Conservation (phyloP, 2,888 invertebrate genomes). For the Therioaphis trifolii region DNA sequence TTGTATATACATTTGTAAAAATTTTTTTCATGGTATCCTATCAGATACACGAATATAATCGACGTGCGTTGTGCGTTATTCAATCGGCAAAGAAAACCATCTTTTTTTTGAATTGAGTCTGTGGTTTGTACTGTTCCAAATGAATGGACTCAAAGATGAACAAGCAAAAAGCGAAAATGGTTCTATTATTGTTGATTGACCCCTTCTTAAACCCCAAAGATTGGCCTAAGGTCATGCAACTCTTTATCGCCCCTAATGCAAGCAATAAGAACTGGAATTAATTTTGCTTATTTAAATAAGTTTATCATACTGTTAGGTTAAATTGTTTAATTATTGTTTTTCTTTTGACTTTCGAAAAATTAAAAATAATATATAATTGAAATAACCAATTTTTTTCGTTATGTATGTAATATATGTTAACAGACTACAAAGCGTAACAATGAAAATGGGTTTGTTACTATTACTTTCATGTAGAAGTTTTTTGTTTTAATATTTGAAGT, state of each 20-base stretch:
- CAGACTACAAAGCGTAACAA: conserved; percentile 59
- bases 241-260: conserved; percentile 26
- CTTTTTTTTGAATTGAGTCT: conserved; percentile 38
- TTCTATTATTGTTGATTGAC: conserved; percentile 39
- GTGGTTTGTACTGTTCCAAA: conserved; percentile 53
- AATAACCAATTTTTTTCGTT: conserved; percentile 43
- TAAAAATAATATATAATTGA: conserved; percentile 36
- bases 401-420: conserved; percentile 48
- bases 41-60: conserved; percentile 26
- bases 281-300: neutral
- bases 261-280: neutral
- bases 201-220: conserved; percentile 14
- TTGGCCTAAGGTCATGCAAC: conserved; percentile 51
- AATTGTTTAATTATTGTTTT: conserved; percentile 10
- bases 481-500: conserved; percentile 48
- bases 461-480: conserved; percentile 56
- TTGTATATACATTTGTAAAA: conserved; percentile 5
- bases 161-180: conserved; percentile 53
- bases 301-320: neutral
- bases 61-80: conserved; percentile 37
- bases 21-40: conserved; percentile 9
- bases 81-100: conserved; percentile 45
- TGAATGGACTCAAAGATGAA: conserved; percentile 34
- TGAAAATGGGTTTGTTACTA: conserved; percentile 60
- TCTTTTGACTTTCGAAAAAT: conserved; percentile 54